Percentiles rank a stretch among this genome's conserved stretches.
Evolutionary conservation across 2,797 vertebrate species (phyloP).

Genomic region (Gymnothorax javanicus): DNA sequence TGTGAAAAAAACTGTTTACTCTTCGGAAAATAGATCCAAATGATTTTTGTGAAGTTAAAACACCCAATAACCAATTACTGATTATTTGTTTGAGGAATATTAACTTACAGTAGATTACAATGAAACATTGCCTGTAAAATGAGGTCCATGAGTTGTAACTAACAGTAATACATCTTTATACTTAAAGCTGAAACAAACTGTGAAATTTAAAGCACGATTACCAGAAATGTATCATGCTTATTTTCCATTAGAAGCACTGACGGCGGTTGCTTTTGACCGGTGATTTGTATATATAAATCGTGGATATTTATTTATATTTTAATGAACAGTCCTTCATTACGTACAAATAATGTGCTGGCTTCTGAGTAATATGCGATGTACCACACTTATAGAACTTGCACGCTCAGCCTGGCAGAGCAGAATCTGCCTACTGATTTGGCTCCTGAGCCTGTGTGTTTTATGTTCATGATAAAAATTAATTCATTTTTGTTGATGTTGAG

Average conservation of each 20-base stretch:
- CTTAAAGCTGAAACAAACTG: constrained; percentile 10
- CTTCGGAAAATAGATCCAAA: constrained; percentile 27
- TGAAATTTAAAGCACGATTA: background rate
- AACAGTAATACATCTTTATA: background rate
- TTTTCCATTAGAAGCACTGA: background rate
- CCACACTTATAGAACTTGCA: background rate
- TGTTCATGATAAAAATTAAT: constrained; percentile 14
- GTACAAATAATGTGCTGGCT: constrained; percentile 1
- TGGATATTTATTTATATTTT: background rate
- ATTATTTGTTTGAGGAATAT: constrained; percentile 19
- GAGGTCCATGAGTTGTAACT: background rate
- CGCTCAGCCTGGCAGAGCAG: background rate
- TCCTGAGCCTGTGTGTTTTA: constrained; percentile 21
- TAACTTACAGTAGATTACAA: background rate
- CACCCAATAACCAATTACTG: constrained; percentile 9
- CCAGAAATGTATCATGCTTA: background rate
- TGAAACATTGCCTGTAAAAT: background rate
- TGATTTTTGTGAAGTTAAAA: constrained; percentile 38
- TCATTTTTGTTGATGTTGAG: background rate
- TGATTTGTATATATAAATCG: background rate
- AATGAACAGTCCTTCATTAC: constrained; percentile 11
- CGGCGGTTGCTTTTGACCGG: background rate
- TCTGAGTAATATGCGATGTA: background rate
- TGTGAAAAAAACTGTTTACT: constrained; percentile 34
- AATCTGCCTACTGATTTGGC: background rate